These are phyloP conservation scores for Drosophila malerkotliana DNA, from an alignment of 1,140 invertebrate genomes.

Conservation along the genomic window DNA sequence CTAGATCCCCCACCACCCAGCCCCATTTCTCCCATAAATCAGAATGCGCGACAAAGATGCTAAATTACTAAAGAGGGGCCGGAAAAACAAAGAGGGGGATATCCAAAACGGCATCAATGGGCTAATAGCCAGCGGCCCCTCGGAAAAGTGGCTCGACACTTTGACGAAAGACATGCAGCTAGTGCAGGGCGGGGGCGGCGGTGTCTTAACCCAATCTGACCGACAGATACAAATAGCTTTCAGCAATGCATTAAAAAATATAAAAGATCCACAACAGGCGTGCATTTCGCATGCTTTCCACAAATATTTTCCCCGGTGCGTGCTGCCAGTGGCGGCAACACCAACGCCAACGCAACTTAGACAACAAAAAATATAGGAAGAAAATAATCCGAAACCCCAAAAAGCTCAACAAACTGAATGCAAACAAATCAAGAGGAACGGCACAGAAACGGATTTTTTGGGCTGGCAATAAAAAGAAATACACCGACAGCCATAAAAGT, in stretches of 20 bases:
- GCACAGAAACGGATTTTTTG: slow-evolving; percentile 67
- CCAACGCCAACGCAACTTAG: slow-evolving; percentile 50
- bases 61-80: slow-evolving; percentile 47
- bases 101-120: slow-evolving; percentile 41
- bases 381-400: slow-evolving; percentile 41
- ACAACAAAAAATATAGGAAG: slow-evolving; percentile 46
- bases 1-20: neutral
- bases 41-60: slow-evolving; percentile 63
- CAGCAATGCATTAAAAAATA: slow-evolving; percentile 75
- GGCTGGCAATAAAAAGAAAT: slow-evolving; percentile 73
- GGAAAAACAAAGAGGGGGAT: neutral
- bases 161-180: slow-evolving; percentile 77
- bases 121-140: slow-evolving; percentile 40
- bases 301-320: slow-evolving; percentile 72
- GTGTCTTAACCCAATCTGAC: slow-evolving; percentile 78
- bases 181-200: slow-evolving; percentile 12
- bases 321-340: slow-evolving; percentile 25
- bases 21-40: slow-evolving; percentile 59
- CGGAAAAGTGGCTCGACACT: slow-evolving; percentile 75
- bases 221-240: slow-evolving; percentile 82
- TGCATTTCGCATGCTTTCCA: slow-evolving; percentile 78
- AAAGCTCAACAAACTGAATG: slow-evolving; percentile 47
- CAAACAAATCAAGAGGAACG: slow-evolving; percentile 71
- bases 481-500: slow-evolving; percentile 78
- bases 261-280: slow-evolving; percentile 65